Conservation (phyloP, 2,888 invertebrate genomes). For the Drepana falcataria region DNA sequence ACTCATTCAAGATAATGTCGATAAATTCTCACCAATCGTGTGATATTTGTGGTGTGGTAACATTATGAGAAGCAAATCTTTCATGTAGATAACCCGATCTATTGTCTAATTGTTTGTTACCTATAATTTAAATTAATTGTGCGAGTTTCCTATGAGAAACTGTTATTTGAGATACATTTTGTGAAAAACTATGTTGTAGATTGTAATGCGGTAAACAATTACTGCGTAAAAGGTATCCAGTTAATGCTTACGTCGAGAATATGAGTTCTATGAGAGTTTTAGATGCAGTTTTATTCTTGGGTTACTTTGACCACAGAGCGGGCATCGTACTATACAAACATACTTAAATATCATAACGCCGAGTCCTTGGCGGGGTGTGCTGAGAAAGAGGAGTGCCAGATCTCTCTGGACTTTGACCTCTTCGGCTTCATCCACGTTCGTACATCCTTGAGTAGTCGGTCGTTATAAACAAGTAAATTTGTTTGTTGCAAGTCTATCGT, state of each 20-base stretch:
- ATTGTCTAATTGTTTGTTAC: background rate
- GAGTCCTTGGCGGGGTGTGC: too few species aligned
- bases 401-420: too few species aligned
- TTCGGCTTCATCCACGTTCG: too few species aligned
- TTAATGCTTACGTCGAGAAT: background rate
- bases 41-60: background rate
- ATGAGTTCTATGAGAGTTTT: too few species aligned
- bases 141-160: background rate
- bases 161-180: background rate
- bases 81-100: background rate
- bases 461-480: too few species aligned
- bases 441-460: too few species aligned
- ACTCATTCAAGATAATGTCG: background rate
- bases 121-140: background rate
- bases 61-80: background rate
- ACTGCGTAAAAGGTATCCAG: background rate
- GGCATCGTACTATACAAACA: too few species aligned
- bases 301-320: too few species aligned
- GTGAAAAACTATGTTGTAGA: background rate
- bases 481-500: too few species aligned
- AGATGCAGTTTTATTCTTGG: too few species aligned
- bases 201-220: background rate
- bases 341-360: too few species aligned
- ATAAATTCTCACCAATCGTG: background rate
- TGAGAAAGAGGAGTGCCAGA: too few species aligned